Evolutionary conservation across 2,113 vertebrate species (phyloP).

Genomic region (Hemiprocne comata): DNA sequence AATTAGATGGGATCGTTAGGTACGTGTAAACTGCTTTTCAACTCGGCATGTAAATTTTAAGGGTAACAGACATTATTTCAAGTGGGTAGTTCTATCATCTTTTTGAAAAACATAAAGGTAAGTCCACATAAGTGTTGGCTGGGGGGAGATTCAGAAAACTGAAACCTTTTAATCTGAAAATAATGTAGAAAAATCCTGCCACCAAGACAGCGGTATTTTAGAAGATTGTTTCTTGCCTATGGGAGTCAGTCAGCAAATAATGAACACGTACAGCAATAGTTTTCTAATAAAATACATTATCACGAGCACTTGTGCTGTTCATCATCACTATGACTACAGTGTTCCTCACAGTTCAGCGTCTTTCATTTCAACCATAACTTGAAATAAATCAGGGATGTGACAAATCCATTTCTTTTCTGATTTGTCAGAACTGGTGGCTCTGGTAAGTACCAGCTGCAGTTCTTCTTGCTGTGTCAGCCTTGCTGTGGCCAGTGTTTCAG

Average conservation of each 20-base stretch:
- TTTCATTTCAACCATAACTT: background rate
- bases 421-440: background rate
- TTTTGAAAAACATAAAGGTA: background rate
- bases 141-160: background rate
- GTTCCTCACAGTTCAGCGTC: background rate
- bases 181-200: background rate
- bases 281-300: conserved; percentile 40
- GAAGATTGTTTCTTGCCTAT: background rate
- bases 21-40: background rate
- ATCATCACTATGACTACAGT: conserved; percentile 49
- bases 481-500: background rate
- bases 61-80: background rate
- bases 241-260: conserved; percentile 18
- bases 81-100: background rate
- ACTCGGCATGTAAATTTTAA: background rate
- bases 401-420: background rate
- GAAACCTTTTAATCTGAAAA: background rate
- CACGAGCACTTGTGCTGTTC: background rate
- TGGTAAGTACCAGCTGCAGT: background rate
- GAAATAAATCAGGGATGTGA: conserved; percentile 27
- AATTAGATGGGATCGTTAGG: background rate
- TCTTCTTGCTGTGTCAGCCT: background rate
- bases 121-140: background rate
- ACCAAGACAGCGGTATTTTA: background rate
- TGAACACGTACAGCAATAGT: background rate